A percentile compares a stretch with the other conserved stretches of the same genome.
These are phyloP conservation scores for Panurus biarmicus DNA, from an alignment of 2,113 vertebrate species.

Conservation along the genomic window DNA sequence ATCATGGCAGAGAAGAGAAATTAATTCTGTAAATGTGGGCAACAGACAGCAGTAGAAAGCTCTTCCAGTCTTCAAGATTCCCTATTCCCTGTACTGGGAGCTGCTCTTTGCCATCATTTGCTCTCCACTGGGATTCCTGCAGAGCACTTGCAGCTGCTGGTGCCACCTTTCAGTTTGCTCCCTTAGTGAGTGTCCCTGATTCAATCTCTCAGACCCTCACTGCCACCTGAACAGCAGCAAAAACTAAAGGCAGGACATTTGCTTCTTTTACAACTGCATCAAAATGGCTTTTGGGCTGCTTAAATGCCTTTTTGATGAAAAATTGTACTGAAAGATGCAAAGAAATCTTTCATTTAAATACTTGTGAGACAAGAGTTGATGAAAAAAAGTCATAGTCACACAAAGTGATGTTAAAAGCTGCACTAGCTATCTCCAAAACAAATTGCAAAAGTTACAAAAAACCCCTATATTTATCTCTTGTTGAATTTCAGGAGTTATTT, in stretches of 20 bases:
- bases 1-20: not conserved
- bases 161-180: not conserved
- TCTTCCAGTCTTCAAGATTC: not conserved
- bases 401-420: not conserved
- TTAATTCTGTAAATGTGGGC: not conserved
- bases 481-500: not conserved
- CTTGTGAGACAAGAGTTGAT: not conserved
- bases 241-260: not conserved
- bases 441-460: not conserved
- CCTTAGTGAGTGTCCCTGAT: not conserved
- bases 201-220: not conserved
- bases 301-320: not conserved
- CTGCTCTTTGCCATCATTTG: not conserved
- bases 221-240: rapidly evolving
- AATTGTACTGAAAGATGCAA: not conserved
- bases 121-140: not conserved
- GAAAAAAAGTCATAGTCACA: not conserved
- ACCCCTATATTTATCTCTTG: rapidly evolving
- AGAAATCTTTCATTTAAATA: not conserved
- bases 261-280: not conserved
- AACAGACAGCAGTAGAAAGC: not conserved
- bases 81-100: not conserved
- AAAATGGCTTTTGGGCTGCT: not conserved
- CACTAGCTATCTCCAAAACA: not conserved
- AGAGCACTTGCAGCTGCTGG: not conserved